Evolutionary conservation across 2,888 invertebrate species (phyloP).

Genomic region (Drosophila dives): DNA sequence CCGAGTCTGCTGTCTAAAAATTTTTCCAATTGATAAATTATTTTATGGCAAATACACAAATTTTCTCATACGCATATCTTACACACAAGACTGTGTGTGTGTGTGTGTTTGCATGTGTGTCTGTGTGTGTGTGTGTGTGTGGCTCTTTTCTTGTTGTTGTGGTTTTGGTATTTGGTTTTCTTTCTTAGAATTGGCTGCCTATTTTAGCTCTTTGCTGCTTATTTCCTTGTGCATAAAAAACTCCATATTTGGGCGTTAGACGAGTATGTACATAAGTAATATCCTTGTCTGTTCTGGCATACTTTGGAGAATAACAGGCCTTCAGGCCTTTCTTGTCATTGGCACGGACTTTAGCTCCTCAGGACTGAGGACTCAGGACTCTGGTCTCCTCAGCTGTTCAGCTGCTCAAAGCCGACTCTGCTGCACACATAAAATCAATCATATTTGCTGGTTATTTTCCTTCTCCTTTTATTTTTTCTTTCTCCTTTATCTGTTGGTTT

Average conservation of each 20-base stretch:
- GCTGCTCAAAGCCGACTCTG: conserved; percentile 19
- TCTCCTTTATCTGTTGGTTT: neutral
- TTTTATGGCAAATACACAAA: conserved; percentile 79
- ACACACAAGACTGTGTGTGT: conserved; percentile 5
- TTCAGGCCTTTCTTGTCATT: conserved; percentile 53
- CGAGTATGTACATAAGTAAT: conserved; percentile 59
- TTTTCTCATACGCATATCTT: conserved; percentile 69
- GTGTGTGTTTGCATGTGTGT: conserved; percentile 24
- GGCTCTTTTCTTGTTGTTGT: conserved; percentile 48
- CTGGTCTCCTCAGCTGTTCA: conserved; percentile 21
- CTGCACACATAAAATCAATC: conserved; percentile 78
- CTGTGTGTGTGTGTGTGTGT: conserved; percentile 43
- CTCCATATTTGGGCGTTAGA: conserved; percentile 14
- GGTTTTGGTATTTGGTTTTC: conserved; percentile 55
- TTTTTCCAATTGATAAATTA: conserved; percentile 81
- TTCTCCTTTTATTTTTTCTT: conserved; percentile 2
- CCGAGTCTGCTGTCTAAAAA: conserved; percentile 58
- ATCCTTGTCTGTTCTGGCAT: conserved; percentile 68
- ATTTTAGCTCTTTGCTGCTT: conserved; percentile 51
- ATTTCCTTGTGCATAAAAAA: conserved; percentile 63
- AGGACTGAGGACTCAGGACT: neutral
- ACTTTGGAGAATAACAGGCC: conserved; percentile 59
- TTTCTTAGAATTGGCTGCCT: conserved; percentile 38
- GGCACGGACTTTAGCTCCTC: conserved; percentile 27
- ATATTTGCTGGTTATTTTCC: conserved; percentile 57